These are phyloP conservation scores for Danionella dracula DNA, from an alignment of 2,797 vertebrate genomes.

Conservation along the genomic window DNA sequence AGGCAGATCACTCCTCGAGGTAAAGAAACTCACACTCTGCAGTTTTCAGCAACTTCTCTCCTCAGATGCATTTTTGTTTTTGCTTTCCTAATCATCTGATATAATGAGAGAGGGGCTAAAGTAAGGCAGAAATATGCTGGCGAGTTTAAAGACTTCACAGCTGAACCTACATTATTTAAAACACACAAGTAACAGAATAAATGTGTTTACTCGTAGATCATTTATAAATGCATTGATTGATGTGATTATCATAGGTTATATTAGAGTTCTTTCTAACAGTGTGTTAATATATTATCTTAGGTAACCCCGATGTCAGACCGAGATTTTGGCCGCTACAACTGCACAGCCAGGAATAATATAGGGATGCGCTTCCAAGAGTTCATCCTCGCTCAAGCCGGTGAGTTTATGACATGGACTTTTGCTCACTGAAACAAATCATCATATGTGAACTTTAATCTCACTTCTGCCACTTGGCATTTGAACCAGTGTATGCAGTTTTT, in stretches of 20 bases:
- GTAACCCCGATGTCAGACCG: constrained; percentile 91
- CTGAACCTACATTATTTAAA: not conserved
- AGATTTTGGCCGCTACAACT: constrained; percentile 95
- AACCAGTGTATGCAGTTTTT: too few species aligned
- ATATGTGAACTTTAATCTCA: too few species aligned
- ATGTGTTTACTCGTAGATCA: too few species aligned
- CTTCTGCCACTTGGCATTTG: too few species aligned
- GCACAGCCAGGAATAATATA: constrained; percentile 92
- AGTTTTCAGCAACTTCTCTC: not conserved
- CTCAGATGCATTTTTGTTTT: not conserved
- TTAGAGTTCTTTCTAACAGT: too few species aligned
- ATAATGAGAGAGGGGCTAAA: not conserved
- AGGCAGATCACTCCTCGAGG: constrained; percentile 89
- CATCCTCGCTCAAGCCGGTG: constrained; percentile 91
- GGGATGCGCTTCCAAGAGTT: constrained; percentile 91
- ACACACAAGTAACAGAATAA: too few species aligned
- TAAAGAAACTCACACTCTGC: constrained; percentile 43
- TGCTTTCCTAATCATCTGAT: not conserved
- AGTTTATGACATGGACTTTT: too few species aligned
- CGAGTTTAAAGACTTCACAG: too few species aligned
- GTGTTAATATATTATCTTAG: constrained; percentile 49
- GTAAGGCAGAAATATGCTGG: not conserved
- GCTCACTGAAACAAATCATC: too few species aligned
- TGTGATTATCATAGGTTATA: too few species aligned
- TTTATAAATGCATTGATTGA: too few species aligned